Evolutionary conservation across 2,113 vertebrate genomes (phyloP).

Genomic region (Microcebus lehilahytsara): DNA sequence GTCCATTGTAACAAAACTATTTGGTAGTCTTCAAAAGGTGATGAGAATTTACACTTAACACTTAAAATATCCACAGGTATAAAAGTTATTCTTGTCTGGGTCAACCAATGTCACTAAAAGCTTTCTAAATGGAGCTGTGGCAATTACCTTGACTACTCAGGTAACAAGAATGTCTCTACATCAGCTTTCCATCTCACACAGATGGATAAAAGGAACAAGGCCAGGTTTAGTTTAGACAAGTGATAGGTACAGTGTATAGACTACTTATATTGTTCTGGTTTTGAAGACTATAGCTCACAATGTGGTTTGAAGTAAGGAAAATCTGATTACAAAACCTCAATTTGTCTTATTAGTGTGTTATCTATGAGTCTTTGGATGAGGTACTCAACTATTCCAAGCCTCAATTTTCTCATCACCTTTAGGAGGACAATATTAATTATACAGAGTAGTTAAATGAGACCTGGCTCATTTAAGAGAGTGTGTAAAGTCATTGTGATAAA

Average conservation of each 20-base stretch:
- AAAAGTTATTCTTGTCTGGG: background rate
- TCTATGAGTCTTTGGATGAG: background rate
- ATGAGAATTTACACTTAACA: background rate
- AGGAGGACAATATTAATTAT: background rate
- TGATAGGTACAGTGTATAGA: background rate
- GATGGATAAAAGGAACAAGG: background rate
- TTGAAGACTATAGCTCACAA: background rate
- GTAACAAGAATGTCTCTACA: background rate
- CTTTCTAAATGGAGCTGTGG: constrained; percentile 39
- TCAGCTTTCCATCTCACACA: background rate
- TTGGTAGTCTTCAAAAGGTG: constrained; percentile 20
- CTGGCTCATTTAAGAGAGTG: background rate
- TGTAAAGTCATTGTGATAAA: background rate
- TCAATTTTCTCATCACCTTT: background rate
- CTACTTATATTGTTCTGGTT: background rate
- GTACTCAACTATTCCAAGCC: background rate
- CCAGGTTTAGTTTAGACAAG: background rate
- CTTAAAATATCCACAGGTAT: constrained; percentile 31
- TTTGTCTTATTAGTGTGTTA: background rate
- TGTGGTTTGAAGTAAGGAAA: background rate
- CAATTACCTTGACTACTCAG: background rate
- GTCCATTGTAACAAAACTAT: constrained; percentile 26
- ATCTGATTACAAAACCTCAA: background rate
- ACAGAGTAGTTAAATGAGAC: background rate
- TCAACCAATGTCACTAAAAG: constrained; percentile 57